A percentile compares a stretch with the other conserved stretches of the same genome.
Conservation (phyloP, 2,888 invertebrate genomes). For the Troides aeacus region DNA sequence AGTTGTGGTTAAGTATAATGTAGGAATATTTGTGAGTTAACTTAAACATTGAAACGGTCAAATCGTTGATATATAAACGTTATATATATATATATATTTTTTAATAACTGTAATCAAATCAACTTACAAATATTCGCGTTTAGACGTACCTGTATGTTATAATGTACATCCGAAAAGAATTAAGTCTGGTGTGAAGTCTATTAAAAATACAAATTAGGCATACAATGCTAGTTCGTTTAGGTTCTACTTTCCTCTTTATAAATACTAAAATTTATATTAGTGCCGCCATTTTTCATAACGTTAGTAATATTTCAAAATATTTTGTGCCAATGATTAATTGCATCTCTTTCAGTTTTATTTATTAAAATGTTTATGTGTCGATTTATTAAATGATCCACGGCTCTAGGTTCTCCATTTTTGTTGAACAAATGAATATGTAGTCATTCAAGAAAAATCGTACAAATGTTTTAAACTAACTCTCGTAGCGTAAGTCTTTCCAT, state of each 20-base stretch:
- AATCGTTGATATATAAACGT: neutral
- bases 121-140: constrained; percentile 34
- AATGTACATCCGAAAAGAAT: constrained; percentile 35
- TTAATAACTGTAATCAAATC: constrained; percentile 19
- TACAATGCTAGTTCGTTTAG: constrained; percentile 27
- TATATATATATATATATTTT: neutral
- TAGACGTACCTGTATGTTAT: constrained; percentile 29
- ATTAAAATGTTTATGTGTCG: too few species aligned
- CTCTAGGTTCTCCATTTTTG: too few species aligned
- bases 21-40: constrained; percentile 24
- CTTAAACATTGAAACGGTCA: neutral
- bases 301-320: too few species aligned
- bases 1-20: constrained; percentile 18
- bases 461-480: constrained; percentile 30
- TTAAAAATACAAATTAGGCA: constrained; percentile 32
- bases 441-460: constrained; percentile 9
- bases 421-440: too few species aligned
- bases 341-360: too few species aligned
- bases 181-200: constrained; percentile 48
- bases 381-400: too few species aligned
- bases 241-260: neutral
- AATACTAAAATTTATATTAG: too few species aligned
- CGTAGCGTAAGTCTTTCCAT: constrained; percentile 44
- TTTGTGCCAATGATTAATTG: too few species aligned
- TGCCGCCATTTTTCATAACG: too few species aligned